Evolutionary conservation across 2,888 invertebrate species (phyloP), one percentile per base, ranked within the genome.

Genomic region (Scaptomyza polygonia): DNA sequence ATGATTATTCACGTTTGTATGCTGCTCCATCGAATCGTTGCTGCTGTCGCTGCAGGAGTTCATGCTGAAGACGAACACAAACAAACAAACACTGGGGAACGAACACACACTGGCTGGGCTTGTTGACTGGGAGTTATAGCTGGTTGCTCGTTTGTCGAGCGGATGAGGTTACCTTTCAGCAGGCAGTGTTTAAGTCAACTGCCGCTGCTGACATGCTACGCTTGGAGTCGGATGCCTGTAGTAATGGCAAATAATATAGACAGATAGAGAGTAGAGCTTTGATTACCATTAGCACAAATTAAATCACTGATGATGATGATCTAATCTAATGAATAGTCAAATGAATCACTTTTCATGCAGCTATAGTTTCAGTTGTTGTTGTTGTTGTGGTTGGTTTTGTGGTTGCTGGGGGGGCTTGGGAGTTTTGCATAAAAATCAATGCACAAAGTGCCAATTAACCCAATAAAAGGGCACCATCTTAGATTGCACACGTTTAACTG

Each of bases 21-120:
- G 39, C 9, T 39, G 56, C 21, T 75, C 78, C 77, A 75, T 79
- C n/a, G 81, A 85, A 40, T 77, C 83, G 67, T 84, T 82, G 71
- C 82, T 83, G 57, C 78, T 79, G 52, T 71, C 77, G 52, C 83
- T 85, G 67, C 79, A 82, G 21, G 83, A 82, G 63, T 85, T 84
- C 85, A 84, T 84, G 42, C 3, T 49, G 29, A 27, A 8, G 8
- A 34, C 30, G n/a, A n/a, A 39, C 39, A 16, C 16, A 1, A 16
- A 16, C 39, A 39, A n/a, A n/a, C 18, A 12, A 29, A 29, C 42
- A 54, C 62, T 65, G 44, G 14, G n/a, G n/a, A 9, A 6, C 14
- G n/a, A n/a, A n/a, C n/a, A n/a, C 39, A 8, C 36, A 21, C 51
- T 39, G 39, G n/a, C 8, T 29, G 9, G 16, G 21, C 39, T 48